Percentiles rank a stretch among this genome's conserved stretches.
These are phyloP conservation scores for Scaptomyza caliginosa DNA, from an alignment of 2,888 invertebrate genomes.

Conservation along the genomic window DNA sequence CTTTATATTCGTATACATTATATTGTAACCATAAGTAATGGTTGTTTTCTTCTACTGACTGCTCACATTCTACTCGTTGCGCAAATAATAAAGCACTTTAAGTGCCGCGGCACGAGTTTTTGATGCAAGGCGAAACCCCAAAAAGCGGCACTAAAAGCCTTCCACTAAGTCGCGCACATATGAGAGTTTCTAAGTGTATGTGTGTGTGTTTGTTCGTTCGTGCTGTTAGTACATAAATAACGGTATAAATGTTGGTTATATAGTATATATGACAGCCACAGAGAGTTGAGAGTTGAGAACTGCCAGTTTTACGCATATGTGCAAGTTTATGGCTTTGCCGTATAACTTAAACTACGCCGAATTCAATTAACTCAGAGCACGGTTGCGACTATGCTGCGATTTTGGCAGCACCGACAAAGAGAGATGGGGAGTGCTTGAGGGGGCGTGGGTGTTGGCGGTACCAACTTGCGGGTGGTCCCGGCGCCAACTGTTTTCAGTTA, in stretches of 20 bases:
- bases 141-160: conserved; percentile 50
- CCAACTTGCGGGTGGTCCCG: conserved; percentile 44
- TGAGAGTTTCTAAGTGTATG: neutral
- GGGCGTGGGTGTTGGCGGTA: neutral
- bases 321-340: conserved; percentile 65
- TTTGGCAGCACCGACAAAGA: neutral
- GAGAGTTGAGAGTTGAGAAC: conserved; percentile 27
- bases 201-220: conserved; percentile 25
- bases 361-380: conserved; percentile 67
- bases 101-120: conserved; percentile 52
- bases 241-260: neutral
- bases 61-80: conserved; percentile 26
- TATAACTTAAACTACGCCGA: conserved; percentile 69
- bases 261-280: conserved; percentile 26
- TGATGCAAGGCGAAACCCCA: conserved; percentile 28
- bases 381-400: conserved; percentile 21
- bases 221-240: conserved; percentile 53
- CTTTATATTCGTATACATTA: neutral
- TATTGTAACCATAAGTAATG: conserved; percentile 26
- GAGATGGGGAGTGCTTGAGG: neutral
- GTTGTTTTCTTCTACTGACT: conserved; percentile 19
- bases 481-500: conserved; percentile 36
- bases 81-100: conserved; percentile 62
- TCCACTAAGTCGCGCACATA: conserved; percentile 23
- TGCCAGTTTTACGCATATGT: conserved; percentile 61